phyloP scores from a whole-genome alignment of 2,113 vertebrate species.

The Saimiri boliviensis region DNA sequence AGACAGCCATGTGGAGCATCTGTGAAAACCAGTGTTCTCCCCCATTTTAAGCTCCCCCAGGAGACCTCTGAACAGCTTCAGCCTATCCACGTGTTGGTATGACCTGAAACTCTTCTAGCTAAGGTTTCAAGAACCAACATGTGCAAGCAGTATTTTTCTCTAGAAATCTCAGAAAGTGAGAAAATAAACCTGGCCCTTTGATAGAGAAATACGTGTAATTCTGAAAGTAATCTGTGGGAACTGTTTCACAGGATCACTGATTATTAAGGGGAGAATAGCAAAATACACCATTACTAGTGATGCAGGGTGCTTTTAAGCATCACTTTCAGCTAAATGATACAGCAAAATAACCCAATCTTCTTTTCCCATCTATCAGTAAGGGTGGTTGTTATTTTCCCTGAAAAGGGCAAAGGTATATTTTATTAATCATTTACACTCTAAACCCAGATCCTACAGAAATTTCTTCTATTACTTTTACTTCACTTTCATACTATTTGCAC shows the following conservation, averaged over 20 bases:
- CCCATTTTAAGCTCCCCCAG: constrained; percentile 77
- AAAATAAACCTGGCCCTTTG: constrained; percentile 32
- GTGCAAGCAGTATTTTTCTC: constrained; percentile 76
- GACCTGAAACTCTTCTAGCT: constrained; percentile 69
- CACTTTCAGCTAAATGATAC: background rate
- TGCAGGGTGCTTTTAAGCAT: background rate
- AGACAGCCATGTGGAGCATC: constrained; percentile 76
- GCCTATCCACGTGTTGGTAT: constrained; percentile 54
- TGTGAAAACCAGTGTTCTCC: constrained; percentile 78
- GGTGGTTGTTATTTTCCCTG: background rate
- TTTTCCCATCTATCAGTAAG: background rate
- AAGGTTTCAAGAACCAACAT: constrained; percentile 66
- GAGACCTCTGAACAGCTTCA: constrained; percentile 70
- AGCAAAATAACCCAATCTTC: background rate
- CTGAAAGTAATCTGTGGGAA: background rate
- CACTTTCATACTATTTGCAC: constrained; percentile 52
- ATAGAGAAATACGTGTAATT: constrained; percentile 34
- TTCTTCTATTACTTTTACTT: constrained; percentile 50
- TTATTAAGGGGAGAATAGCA: background rate
- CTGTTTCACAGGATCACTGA: background rate
- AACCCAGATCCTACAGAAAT: background rate
- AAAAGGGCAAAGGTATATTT: constrained; percentile 9
- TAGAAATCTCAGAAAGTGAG: constrained; percentile 63
- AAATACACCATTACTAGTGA: background rate
- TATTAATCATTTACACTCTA: constrained; percentile 12